Evolutionary conservation across 2,888 invertebrate genomes (phyloP), one percentile per base, ranked within the genome.

Genomic region (Acrocyrtus sp.): DNA sequence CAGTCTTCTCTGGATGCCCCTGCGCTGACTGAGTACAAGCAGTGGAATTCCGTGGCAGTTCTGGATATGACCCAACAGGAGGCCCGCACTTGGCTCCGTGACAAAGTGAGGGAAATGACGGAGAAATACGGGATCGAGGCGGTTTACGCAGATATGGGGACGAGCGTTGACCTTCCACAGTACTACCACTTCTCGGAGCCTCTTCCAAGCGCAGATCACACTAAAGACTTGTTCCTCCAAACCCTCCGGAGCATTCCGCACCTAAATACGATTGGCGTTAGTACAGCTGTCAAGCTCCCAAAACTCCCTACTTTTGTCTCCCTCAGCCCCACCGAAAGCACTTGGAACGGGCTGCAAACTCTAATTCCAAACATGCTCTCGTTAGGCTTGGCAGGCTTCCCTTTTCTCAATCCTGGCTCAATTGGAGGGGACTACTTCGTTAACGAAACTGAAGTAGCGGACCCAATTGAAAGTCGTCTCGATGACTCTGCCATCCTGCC

Each of bases 361-460:
- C 90, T 97, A 0, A 92, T 98, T 80, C 95, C 96, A 0, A 93
- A 95, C 6, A 91, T 95, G 68, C 85, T 96, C 22, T 92, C 92
- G 0, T 92, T 96, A 79, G 96, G 96, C 0, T 89, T 96, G 22
- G 90, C 94, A 57, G 98, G 98, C 0, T 97, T 93, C 84, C 96
- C 96, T 0, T 96, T 96, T 82, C 88, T 96, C 48, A 90, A 97
- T 87, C 95, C 96, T 0, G 96, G 97, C 0, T 92, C 96, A 3
- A 94, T 98, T 0, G 98, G 98, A 0, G 98, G 96, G 0, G 95
- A 95, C 61, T 83, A 67, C 43, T 72, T 79, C 19, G 41, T 26
- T 56, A 24, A 43, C 5, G 41, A 41, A 1, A 27, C 15, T 2
- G 24, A 8, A 10, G 17, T 26, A 8, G 10, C 24, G 12, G 22